Percentiles rank a stretch among this genome's conserved stretches.
Evolutionary conservation across 2,888 invertebrate species (phyloP).

Genomic region (Argyresthia albistria): DNA sequence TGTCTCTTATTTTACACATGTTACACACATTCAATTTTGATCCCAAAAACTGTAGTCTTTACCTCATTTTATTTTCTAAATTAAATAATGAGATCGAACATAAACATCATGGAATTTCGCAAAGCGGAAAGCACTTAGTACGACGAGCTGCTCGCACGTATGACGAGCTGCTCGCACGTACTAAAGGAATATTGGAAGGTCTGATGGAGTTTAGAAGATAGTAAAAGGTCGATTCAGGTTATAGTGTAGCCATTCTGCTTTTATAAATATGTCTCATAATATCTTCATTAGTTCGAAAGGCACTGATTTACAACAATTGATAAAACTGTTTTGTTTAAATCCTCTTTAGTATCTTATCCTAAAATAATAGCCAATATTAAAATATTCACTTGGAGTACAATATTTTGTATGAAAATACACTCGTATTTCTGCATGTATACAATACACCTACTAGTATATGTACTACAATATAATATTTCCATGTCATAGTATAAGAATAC

Average conservation of each 20-base stretch:
- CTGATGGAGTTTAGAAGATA: not conserved
- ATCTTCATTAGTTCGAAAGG: slow-evolving; percentile 54
- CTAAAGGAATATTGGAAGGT: not conserved
- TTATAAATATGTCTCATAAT: slow-evolving; percentile 48
- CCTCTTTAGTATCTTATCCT: slow-evolving; percentile 48
- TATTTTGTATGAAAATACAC: slow-evolving; percentile 67
- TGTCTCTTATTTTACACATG: slow-evolving; percentile 58
- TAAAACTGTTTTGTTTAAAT: slow-evolving; percentile 52
- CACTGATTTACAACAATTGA: slow-evolving; percentile 63
- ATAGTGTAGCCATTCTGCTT: slow-evolving; percentile 10
- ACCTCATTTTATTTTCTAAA: slow-evolving; percentile 69
- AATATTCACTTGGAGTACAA: slow-evolving; percentile 60
- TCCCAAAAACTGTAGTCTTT: slow-evolving; percentile 70
- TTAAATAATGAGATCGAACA: slow-evolving; percentile 72
- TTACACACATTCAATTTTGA: slow-evolving; percentile 70
- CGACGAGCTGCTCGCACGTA: not conserved
- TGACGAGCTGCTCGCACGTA: not conserved
- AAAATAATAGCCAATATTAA: slow-evolving; percentile 67
- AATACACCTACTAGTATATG: slow-evolving; percentile 49
- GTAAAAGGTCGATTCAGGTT: not conserved
- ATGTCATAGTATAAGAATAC: slow-evolving; percentile 37
- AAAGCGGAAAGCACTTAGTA: slow-evolving; percentile 12
- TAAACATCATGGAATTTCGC: slow-evolving; percentile 60
- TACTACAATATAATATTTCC: slow-evolving; percentile 55
- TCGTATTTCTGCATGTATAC: slow-evolving; percentile 59